Percentiles rank a stretch among this genome's conserved stretches.
phyloP scores from a whole-genome alignment of 2,888 invertebrate genomes.

The Corythucha ciliata region DNA sequence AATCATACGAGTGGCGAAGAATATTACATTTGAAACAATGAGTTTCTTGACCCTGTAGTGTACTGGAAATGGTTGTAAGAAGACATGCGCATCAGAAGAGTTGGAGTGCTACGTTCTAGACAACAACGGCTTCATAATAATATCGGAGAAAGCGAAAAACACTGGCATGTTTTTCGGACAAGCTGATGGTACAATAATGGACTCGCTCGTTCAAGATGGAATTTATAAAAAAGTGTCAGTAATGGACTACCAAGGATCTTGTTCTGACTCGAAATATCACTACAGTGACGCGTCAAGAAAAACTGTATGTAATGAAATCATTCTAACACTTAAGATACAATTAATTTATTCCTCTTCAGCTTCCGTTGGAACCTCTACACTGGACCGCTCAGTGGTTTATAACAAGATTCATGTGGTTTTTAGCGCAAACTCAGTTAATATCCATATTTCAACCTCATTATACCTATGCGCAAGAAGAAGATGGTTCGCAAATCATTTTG shows the following conservation, averaged over 20 bases:
- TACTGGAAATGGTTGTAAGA: conserved; percentile 61
- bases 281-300: conserved; percentile 47
- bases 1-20: not conserved
- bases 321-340: too few species aligned
- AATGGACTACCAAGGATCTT: conserved; percentile 82
- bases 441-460: conserved; percentile 28
- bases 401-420: conserved; percentile 39
- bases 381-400: conserved; percentile 49
- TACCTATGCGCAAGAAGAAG: conserved; percentile 34
- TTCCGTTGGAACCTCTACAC: conserved; percentile 48
- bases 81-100: conserved; percentile 77
- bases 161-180: conserved; percentile 90
- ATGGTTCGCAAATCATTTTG: conserved; percentile 31
- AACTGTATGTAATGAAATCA: conserved; percentile 18
- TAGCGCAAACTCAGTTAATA: conserved; percentile 36
- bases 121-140: conserved; percentile 87
- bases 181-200: conserved; percentile 90
- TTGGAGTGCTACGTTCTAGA: conserved; percentile 88
- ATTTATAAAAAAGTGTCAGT: conserved; percentile 82
- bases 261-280: conserved; percentile 46
- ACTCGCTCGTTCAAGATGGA: conserved; percentile 78
- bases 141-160: conserved; percentile 75
- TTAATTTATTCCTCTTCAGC: too few species aligned
- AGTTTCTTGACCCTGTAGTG: conserved; percentile 48
- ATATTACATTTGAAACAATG: not conserved